phyloP scores from a whole-genome alignment of 2,113 vertebrate genomes.

The Malurus cyaneus region DNA sequence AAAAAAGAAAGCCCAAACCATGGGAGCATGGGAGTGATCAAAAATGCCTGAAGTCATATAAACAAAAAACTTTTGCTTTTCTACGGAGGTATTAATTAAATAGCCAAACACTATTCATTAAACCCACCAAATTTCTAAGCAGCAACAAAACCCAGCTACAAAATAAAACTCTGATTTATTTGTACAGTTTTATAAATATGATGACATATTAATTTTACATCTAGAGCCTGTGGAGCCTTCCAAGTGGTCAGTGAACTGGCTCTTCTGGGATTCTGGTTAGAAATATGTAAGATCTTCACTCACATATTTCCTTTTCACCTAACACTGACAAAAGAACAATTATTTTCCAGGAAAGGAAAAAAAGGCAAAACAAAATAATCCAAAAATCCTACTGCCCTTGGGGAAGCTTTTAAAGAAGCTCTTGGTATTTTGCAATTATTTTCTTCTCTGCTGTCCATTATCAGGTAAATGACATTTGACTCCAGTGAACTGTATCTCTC shows the following conservation, averaged over 20 bases:
- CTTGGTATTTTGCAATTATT: neutral
- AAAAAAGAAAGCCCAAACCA: neutral
- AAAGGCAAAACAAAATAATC: neutral
- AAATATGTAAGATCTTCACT: neutral
- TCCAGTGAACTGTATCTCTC: neutral
- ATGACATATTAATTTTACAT: constrained; percentile 21
- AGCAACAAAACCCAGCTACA: neutral
- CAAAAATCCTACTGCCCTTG: neutral
- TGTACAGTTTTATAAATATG: neutral
- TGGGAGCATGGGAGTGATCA: neutral
- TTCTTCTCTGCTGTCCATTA: neutral
- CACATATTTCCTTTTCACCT: neutral
- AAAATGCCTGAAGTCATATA: neutral
- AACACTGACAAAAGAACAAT: neutral
- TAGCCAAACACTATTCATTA: neutral
- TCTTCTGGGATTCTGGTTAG: neutral
- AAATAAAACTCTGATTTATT: neutral
- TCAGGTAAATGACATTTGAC: neutral
- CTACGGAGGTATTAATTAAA: neutral
- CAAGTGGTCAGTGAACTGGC: neutral
- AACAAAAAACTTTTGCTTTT: neutral
- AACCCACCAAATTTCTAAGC: neutral
- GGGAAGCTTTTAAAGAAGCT: neutral
- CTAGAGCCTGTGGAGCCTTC: neutral
- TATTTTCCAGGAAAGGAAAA: neutral